Base-by-base conservation (phyloP, 2,113 vertebrate species). In the Platichthys flesus region DNA sequence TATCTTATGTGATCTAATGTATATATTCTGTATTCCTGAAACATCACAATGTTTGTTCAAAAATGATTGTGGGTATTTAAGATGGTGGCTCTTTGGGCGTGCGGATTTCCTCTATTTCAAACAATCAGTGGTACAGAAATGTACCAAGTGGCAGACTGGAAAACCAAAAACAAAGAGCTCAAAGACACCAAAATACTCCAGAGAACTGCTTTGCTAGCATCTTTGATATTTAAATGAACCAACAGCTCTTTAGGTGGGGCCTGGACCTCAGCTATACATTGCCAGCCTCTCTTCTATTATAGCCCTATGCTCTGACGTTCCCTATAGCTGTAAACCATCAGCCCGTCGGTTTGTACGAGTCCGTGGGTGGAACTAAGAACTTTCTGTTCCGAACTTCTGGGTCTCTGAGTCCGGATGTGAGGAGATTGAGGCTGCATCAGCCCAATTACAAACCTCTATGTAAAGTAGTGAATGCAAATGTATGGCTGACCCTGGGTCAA, bases 301-400 rank as follows among this genome's bases (percentile, higher is more conserved):
- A 60, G 77, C 31, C 62, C 76, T 81, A 18, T 54, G n/a, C 65
- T 74, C 61, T 65, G 77, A 79, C 16, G 64, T 57, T 31, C 71
- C 66, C 75, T 83, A 69, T 77, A 81, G 42, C 76, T 81, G 74
- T 52, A 85, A 83, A 89, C 76, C 81, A 87, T 85, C 54, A 65
- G 73, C 79, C 82, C 80, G 82, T 90, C 70, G 85, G 86, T 89
- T 90, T 88, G 72, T 72, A 79, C 61, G 72, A 78, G 75, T 72
- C 49, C 81, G 88, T 89, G 89, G 91, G 90, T 91, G 89, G 92
- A 93, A 90, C 86, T 83, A 86, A 80, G 87, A 54, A 54, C 52
- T 45, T n/a, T 78, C 15, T 51, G 72, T 80, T 28, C 63, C 4
- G 0, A 2, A 61, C 37, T 51, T 58, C 35, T 57, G 28, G 61